These are phyloP conservation scores for Nestor notabilis DNA, from an alignment of 2,113 vertebrate species.

Conservation along the genomic window DNA sequence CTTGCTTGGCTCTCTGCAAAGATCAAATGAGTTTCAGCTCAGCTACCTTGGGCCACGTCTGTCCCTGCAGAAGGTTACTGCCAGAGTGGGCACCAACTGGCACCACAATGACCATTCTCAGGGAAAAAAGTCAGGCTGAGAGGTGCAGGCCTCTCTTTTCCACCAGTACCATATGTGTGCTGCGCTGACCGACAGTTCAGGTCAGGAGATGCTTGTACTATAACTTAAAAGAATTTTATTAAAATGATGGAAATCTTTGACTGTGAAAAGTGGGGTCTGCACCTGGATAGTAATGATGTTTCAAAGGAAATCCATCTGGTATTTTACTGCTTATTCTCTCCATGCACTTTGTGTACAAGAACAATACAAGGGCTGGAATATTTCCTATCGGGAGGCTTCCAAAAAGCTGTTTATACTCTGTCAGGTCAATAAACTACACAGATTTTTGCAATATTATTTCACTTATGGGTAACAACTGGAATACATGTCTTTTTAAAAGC, in stretches of 20 bases:
- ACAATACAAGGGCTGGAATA: background rate
- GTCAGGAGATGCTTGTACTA: background rate
- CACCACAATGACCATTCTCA: background rate
- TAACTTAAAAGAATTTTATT: background rate
- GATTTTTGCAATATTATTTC: background rate
- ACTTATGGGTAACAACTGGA: background rate
- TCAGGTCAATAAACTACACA: background rate
- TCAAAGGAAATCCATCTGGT: slow-evolving; percentile 32
- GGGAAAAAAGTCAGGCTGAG: background rate
- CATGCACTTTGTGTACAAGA: background rate
- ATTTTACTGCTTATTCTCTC: slow-evolving; percentile 1
- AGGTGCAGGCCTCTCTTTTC: background rate
- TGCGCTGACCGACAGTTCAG: background rate
- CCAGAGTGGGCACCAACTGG: background rate
- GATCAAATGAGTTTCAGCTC: background rate
- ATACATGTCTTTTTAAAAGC: background rate
- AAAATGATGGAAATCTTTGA: slow-evolving; percentile 14
- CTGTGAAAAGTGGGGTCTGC: background rate
- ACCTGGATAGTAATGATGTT: background rate
- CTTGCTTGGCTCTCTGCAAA: background rate
- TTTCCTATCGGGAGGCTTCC: background rate
- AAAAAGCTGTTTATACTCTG: background rate
- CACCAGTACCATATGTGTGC: accelerated
- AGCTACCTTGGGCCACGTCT: background rate
- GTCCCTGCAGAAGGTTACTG: background rate